Conservation (phyloP, 2,888 invertebrate species). For the Odontocolon sp. region DNA sequence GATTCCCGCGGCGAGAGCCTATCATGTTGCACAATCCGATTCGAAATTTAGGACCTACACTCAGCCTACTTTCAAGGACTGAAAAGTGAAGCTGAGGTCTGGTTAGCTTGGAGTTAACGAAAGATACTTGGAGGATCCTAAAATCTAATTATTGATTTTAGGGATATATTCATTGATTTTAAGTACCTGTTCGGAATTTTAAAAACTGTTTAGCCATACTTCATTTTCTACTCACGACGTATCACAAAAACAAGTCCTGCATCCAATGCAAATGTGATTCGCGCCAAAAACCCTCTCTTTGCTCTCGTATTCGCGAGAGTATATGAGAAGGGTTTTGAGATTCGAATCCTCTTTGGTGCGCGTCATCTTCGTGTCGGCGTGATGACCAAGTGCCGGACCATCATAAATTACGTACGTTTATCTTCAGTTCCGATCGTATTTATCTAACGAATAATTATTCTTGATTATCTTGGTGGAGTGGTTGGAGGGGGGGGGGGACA, state of each 20-base stretch:
- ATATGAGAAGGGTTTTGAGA: constrained; percentile 22
- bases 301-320: constrained; percentile 38
- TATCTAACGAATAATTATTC: constrained; percentile 80
- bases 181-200: no score
- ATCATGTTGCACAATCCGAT: constrained; percentile 11
- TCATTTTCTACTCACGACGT: no score
- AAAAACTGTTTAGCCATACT: no score
- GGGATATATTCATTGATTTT: no score
- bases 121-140: no score
- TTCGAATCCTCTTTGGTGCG: constrained; percentile 13
- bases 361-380: constrained; percentile 18
- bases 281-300: not conserved
- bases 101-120: no score
- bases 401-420: constrained; percentile 65
- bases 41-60: no score
- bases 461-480: constrained; percentile 72
- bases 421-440: constrained; percentile 75
- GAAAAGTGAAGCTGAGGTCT: no score
- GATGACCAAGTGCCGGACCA: constrained; percentile 33
- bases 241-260: not conserved
- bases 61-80: no score
- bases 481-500: constrained; percentile 61
- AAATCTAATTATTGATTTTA: no score
- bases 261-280: not conserved
- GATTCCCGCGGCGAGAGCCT: constrained; percentile 11